A percentile compares a stretch with the other conserved stretches of the same genome.
Conservation (phyloP, 2,797 vertebrate species). For the Hemibagrus guttatus region DNA sequence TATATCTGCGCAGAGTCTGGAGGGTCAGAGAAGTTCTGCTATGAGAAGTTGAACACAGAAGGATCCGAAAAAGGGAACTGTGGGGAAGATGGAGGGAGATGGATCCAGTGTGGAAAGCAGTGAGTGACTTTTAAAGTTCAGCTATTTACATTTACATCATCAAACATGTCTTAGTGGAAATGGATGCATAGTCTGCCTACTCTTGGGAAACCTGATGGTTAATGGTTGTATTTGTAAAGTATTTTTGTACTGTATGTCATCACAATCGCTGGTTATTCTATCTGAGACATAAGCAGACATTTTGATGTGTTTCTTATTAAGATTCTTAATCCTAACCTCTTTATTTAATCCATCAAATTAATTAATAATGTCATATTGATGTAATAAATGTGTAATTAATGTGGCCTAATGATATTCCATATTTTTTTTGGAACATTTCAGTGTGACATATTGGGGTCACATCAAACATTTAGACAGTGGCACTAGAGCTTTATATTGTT, state of each 20-base stretch:
- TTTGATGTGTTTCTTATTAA: background rate
- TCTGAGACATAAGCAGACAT: background rate
- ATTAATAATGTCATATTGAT: background rate
- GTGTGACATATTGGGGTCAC: background rate
- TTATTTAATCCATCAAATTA: background rate
- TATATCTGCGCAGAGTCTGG: conserved; percentile 78
- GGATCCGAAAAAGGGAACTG: conserved; percentile 98
- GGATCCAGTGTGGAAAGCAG: conserved; percentile 98
- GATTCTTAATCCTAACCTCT: background rate
- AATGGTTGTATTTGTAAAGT: background rate
- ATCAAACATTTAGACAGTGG: background rate
- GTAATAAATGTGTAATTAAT: background rate
- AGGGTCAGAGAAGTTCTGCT: conserved; percentile 96
- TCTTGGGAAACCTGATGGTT: background rate
- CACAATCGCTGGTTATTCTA: background rate
- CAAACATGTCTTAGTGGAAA: background rate
- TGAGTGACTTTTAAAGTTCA: conserved; percentile 68
- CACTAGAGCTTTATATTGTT: background rate
- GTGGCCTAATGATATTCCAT: background rate
- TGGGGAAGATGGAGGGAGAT: conserved; percentile 90
- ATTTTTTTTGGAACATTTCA: background rate
- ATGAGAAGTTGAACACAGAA: conserved; percentile 97
- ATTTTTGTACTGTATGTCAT: background rate
- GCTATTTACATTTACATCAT: background rate
- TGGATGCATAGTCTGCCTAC: background rate